A percentile compares a stretch with the other conserved stretches of the same genome.
phyloP scores from a whole-genome alignment of 2,113 vertebrate species.

The Candoia aspera region DNA sequence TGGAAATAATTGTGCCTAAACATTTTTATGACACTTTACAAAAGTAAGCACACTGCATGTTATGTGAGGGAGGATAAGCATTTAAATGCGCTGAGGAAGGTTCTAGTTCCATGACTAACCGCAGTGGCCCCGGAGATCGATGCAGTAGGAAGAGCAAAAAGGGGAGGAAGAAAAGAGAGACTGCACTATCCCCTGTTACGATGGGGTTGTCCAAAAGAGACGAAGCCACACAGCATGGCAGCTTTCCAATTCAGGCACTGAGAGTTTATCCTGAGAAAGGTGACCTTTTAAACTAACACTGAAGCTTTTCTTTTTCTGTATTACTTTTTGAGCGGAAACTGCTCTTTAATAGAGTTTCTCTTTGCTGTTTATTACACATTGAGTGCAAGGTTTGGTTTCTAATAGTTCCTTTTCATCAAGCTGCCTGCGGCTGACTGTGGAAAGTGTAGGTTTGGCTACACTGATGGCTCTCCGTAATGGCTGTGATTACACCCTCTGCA shows the following conservation, averaged over 20 bases:
- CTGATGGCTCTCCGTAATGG: constrained; percentile 74
- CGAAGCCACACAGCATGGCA: constrained; percentile 36
- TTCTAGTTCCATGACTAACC: constrained; percentile 23
- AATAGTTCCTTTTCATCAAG: constrained; percentile 71
- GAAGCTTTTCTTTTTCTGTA: constrained; percentile 45
- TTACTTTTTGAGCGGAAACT: constrained; percentile 47
- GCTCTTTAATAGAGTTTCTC: constrained; percentile 65
- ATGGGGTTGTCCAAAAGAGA: background rate
- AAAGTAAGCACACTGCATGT: background rate
- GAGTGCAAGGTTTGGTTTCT: constrained; percentile 70
- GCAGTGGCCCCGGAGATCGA: constrained; percentile 29
- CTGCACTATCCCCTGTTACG: constrained; percentile 12
- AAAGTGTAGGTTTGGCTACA: constrained; percentile 77
- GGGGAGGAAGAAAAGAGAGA: background rate
- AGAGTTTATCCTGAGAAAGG: constrained; percentile 7
- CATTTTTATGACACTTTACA: background rate
- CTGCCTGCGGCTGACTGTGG: constrained; percentile 74
- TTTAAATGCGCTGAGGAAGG: background rate
- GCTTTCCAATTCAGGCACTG: constrained; percentile 45
- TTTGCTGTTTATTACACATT: constrained; percentile 59
- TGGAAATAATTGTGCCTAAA: background rate
- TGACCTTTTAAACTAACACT: constrained; percentile 55
- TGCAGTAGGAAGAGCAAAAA: constrained; percentile 17
- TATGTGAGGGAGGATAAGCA: background rate
- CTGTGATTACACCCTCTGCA: constrained; percentile 78